A percentile compares a stretch with the other conserved stretches of the same genome.
These are phyloP conservation scores for Neoaliturus tenellus DNA, from an alignment of 2,888 invertebrate species.

Conservation along the genomic window DNA sequence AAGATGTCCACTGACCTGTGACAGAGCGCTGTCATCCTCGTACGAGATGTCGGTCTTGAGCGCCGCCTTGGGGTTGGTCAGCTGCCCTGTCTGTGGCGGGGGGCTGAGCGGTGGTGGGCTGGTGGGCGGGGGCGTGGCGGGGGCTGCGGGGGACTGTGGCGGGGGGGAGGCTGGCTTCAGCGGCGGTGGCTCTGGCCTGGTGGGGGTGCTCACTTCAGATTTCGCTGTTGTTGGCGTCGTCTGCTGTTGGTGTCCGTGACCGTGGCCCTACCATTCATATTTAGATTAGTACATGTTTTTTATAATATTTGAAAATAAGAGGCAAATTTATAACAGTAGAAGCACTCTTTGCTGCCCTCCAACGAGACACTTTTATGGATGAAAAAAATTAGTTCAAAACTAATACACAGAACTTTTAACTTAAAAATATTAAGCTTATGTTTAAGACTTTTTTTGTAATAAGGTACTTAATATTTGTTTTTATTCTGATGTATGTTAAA, in stretches of 20 bases:
- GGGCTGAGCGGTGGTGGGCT: background rate
- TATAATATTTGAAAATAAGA: too few species aligned
- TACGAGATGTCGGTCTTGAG: conserved; percentile 61
- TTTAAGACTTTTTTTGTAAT: too few species aligned
- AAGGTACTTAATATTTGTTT: too few species aligned
- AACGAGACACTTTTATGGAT: too few species aligned
- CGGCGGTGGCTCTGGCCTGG: background rate
- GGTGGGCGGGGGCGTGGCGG: background rate
- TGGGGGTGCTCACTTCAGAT: conserved; percentile 22
- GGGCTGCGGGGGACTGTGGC: background rate
- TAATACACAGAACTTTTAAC: too few species aligned
- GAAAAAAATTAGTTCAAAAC: too few species aligned
- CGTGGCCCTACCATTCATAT: background rate
- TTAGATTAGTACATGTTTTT: too few species aligned
- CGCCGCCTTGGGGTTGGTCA: conserved; percentile 21
- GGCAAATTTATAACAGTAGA: too few species aligned
- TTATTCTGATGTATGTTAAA: too few species aligned
- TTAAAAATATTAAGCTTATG: too few species aligned
- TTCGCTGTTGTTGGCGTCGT: conserved; percentile 9
- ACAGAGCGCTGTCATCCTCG: conserved; percentile 66
- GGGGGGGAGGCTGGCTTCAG: conserved; percentile 62
- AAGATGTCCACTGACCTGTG: background rate
- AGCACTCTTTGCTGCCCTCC: too few species aligned
- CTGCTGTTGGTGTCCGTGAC: conserved; percentile 7
- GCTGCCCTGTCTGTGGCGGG: conserved; percentile 29